Base-by-base conservation (phyloP, 2,113 vertebrate species). In the Xiphophorus hellerii region DNA sequence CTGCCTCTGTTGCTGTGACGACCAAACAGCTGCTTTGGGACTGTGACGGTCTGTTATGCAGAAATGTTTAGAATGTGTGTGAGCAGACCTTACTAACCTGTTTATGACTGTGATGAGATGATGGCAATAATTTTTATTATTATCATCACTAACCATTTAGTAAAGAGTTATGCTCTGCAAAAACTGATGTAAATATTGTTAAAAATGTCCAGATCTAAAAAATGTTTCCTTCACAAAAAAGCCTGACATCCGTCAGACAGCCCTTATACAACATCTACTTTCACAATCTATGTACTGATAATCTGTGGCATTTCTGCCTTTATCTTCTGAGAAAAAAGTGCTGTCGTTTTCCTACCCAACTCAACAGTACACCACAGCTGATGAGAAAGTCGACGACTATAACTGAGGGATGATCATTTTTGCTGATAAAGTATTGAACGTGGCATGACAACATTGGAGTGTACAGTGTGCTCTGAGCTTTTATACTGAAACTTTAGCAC, bases 11-110 rank as follows among this genome's bases (percentile, higher is more conserved):
- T 78, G 75, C 83, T 44, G 27, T 33, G 64, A 69, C 73, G 71
- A 58, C 65, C 28, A 31, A 73, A 74, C 83, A 87, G 75, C 76
- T 87, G 84, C 69, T 82, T 27, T 66, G 62, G 39, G 44, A 73
- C 64, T 37, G 31, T 3, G 35, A 33, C 25, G 74, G 14, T 33
- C 67, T 15, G 30, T 84, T 62, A 22, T 62, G 73, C 79, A 74
- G 78, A 86, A 64, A 51, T 31, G 31, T 61, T 69, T 17, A 2
- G 61, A 30, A 66, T 63, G 71, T 61, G 74, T 80, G 72, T 14
- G 28, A 25, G 75, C 14, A 58, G 79, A 84, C 67, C 72, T 73
- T 71, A 71, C 62, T 20, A 83, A 80, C 73, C 82, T 65, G 68
- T 74, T 79, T 27, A 44, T 73, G 51, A 71, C 37, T 0, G 33